Evolutionary conservation across 2,888 invertebrate genomes (phyloP), one percentile per base, ranked within the genome.

Genomic region (Acleris cristana): DNA sequence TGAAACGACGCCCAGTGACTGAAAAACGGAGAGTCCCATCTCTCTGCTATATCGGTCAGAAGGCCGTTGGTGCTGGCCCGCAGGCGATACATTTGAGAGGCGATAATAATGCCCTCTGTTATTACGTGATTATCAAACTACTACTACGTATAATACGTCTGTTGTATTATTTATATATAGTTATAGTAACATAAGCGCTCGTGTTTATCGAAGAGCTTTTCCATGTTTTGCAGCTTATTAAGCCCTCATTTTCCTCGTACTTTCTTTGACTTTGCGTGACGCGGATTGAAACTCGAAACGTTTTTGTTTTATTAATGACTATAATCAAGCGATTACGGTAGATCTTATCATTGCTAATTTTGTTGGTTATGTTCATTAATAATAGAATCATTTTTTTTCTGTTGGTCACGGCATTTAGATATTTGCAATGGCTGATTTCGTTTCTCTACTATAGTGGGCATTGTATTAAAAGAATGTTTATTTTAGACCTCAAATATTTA

Each of bases 251-350:
- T 21, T 44, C 21, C 53, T 53, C 12, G 12, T 16, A 14, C 21
- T 12, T 30, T 51, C 12, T 18, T 10, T n/a, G 12, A 21, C 3
- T 51, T 60, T 19, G 65, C 65, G 60, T 65, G 60, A 44, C 44
- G 34, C 8, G 49, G 18, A 40, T 65, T 58, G 2, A 18, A 52
- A 65, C 54, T 45, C 18, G 6, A 48, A 30, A 23, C 49, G 49
- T 65, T 65, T 40, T 52, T 45, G 18, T 34, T 23, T 62, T 19
- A 54, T 55, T 52, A 16, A 49, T 63, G 49, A 58, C 44, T 30
- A 53, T 58, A 57, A 53, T 52, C 44, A 51, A 14, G 23, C 49
- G 3, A 64, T 58, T 64, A 51, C 7, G n/a, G 10, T 55, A 23
- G 30, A 21, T 58, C 14, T 49, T 59, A 59, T 59, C 49, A 6